Base-by-base conservation (phyloP, 2,888 invertebrate genomes). In the Cheiracanthium punctorium region DNA sequence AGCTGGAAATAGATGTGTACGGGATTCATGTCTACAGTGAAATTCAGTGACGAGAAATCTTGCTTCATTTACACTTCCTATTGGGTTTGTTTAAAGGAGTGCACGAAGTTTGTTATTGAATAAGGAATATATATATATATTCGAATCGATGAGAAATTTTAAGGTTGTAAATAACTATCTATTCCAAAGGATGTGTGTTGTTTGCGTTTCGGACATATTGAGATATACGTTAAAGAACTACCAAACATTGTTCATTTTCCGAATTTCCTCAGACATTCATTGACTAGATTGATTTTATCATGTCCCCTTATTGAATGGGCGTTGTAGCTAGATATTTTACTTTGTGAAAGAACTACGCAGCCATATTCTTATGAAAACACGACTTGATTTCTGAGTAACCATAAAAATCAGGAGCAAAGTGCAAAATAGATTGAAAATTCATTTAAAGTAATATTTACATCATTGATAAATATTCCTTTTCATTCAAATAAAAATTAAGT, bases 181-280 rank as follows among this genome's bases (percentile, higher is more conserved):
- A 67, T 32, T 48, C 33, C 10, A 24, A 33, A 69, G 67, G 29
- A 69, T 48, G 7, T 4, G 24, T 7, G 5, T 24, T 4, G 58
- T 20, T 24, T 58, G 58, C 5, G 20, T 24, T 5, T 58, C 14
- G 7, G 65, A n/a, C 37, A 32, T 28, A 30, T 71, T 2, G 67
- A 14, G 29, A 29, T 43, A 74, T 81, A 24, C 43, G 64, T 48
- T 33, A 48, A 43, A 7, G n/a, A 64, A 58, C 28, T 74, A 69
- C 67, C 48, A 79, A 48, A 28, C 41, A 79, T 65, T 37, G 52
- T 52, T 79, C 79, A 69, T 74, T 67, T 77, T 77, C 73, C 79
- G 79, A 79, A 84, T 79, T 84, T 84, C 58, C 79, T 71, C 52
- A 82, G 71, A 33, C 84, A 67, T 79, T 79, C 69, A 77, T 73